Conservation (phyloP, 2,113 vertebrate genomes). For the Empidonax alnorum region DNA sequence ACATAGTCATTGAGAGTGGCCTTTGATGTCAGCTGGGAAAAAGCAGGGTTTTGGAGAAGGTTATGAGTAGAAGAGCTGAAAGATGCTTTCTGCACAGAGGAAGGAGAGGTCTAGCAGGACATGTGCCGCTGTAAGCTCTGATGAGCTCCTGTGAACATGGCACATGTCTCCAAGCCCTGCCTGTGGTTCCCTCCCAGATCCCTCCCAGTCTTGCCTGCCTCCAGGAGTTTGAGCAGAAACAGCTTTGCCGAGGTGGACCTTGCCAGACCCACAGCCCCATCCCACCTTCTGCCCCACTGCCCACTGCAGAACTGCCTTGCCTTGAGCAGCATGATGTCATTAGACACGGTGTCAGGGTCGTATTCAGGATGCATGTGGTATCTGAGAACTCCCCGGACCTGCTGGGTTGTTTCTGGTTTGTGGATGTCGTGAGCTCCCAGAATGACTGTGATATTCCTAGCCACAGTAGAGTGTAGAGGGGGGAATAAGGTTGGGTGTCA, state of each 20-base stretch:
- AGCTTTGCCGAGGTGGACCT: neutral
- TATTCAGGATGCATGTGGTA: slow-evolving; percentile 23
- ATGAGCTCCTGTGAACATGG: neutral
- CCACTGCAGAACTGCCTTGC: neutral
- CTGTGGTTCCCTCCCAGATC: neutral
- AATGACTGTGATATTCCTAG: slow-evolving; percentile 19
- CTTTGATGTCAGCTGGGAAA: slow-evolving; percentile 11
- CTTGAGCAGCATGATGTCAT: slow-evolving; percentile 65
- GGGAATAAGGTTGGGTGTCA: neutral
- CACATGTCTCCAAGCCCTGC: neutral
- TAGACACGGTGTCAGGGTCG: accelerated
- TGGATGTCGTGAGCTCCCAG: slow-evolving; percentile 58
- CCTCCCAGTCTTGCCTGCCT: neutral
- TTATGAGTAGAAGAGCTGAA: neutral
- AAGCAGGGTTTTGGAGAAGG: neutral
- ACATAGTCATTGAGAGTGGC: slow-evolving; percentile 6
- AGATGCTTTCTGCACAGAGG: accelerated
- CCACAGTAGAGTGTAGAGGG: neutral
- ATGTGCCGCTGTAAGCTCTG: neutral
- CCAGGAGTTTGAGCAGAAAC: neutral
- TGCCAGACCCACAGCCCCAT: neutral
- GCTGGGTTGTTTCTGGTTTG: neutral
- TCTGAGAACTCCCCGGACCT: slow-evolving; percentile 5
- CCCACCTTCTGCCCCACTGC: neutral
- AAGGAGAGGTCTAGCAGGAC: neutral